Evolutionary conservation across 2,888 invertebrate genomes (phyloP), one percentile per base, ranked within the genome.

Genomic region (Blera fallax): DNA sequence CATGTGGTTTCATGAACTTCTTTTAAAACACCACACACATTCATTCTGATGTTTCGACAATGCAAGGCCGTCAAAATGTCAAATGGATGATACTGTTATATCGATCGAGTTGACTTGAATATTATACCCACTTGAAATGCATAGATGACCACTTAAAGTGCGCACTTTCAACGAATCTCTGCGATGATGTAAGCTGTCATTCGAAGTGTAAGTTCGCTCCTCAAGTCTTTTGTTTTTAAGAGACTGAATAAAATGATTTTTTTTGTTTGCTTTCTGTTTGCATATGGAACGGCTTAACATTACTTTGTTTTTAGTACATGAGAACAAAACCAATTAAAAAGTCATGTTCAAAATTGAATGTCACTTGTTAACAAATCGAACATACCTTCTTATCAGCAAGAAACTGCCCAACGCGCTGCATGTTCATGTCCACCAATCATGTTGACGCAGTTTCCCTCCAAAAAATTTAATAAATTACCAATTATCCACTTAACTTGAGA

Each of bases 401-500:
- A 37, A 21, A 45, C 56, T 3, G 24, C 11, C 7, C 8, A 40
- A 37, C 8, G 5, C 54, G 16, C 5, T 32, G 27, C 64, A 64
- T 50, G 24, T 43, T 11, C 62, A 84, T 79, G 72, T 67, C 60
- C 52, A 58, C 78, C 73, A 79, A 79, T 69, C 48, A 79, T 69
- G 67, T 83, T 43, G 62, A 74, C 73, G 83, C 79, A 62, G 16
- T 74, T 64, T 74, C 69, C 74, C 80, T 54, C 74, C 54, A 69
- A 48, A 67, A n/a, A 67, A 74, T 64, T 74, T 80, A 56, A 80
- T 84, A 84, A 80, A 84, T 74, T 74, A 84, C 80, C 84, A 80
- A 84, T 80, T 84, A 84, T 80, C 84, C 84, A 80, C 80, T 84
- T 80, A 84, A 65, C 58, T n/a, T 56, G 43, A 48, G 14, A 43